Conservation (phyloP, 2,797 vertebrate species). For the Tragelaphus eurycerus region DNA sequence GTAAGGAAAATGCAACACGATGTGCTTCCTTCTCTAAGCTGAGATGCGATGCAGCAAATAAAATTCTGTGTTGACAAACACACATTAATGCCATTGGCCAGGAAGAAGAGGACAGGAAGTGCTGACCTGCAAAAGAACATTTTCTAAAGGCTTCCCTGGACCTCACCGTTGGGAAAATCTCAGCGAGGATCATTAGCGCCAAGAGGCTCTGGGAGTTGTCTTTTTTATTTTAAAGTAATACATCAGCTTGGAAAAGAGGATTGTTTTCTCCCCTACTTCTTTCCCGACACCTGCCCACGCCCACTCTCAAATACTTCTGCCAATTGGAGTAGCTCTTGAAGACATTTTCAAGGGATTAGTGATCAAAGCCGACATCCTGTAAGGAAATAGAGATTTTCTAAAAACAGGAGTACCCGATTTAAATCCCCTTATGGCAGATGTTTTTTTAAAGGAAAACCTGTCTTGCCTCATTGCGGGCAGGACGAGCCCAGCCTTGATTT, state of each 20-base stretch:
- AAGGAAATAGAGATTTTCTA: slow-evolving; percentile 74
- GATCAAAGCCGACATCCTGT: slow-evolving; percentile 73
- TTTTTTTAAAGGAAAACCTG: slow-evolving; percentile 69
- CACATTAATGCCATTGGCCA: slow-evolving; percentile 78
- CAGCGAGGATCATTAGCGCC: background rate
- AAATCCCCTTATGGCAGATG: slow-evolving; percentile 73
- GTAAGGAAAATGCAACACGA: slow-evolving; percentile 81
- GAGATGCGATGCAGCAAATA: slow-evolving; percentile 76
- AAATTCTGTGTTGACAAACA: slow-evolving; percentile 83
- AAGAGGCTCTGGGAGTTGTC: slow-evolving; percentile 31
- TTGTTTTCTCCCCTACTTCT: background rate
- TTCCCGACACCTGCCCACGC: slow-evolving; percentile 32
- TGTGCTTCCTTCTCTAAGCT: slow-evolving; percentile 72
- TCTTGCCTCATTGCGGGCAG: slow-evolving; percentile 56
- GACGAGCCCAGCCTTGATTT: slow-evolving; percentile 66
- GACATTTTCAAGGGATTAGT: slow-evolving; percentile 69
- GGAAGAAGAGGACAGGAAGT: slow-evolving; percentile 62
- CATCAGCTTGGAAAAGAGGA: slow-evolving; percentile 3
- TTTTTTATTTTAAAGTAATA: slow-evolving; percentile 65
- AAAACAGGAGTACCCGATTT: slow-evolving; percentile 73
- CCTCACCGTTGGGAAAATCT: background rate
- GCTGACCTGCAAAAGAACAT: slow-evolving; percentile 69
- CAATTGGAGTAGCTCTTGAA: slow-evolving; percentile 62
- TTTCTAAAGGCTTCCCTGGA: slow-evolving; percentile 54
- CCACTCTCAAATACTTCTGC: slow-evolving; percentile 44